Evolutionary conservation across 2,113 vertebrate genomes (phyloP).

Genomic region (Sorex araneus): DNA sequence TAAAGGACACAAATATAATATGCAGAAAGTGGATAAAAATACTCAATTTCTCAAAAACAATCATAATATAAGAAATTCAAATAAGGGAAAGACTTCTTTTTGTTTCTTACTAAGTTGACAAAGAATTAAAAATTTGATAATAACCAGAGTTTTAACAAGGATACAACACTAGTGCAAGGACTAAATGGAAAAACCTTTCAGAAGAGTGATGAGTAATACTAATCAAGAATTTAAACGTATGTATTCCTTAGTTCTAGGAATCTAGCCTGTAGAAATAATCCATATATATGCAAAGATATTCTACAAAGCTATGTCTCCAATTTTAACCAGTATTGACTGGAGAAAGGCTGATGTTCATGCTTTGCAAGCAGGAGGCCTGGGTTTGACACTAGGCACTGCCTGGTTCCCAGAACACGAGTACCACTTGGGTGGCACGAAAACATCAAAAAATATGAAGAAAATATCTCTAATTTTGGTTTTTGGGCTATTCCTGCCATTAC

Average conservation of each 20-base stretch:
- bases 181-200: neutral
- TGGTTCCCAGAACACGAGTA: too few species aligned
- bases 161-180: neutral
- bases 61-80: constrained; percentile 37
- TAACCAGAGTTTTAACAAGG: neutral
- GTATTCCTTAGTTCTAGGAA: constrained; percentile 17
- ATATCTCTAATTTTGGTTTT: too few species aligned
- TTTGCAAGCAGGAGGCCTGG: too few species aligned
- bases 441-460: too few species aligned
- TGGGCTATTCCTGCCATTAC: too few species aligned
- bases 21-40: constrained; percentile 47
- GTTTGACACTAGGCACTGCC: too few species aligned
- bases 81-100: neutral
- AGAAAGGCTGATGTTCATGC: too few species aligned
- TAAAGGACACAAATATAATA: constrained; percentile 32
- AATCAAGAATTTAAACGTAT: constrained; percentile 23
- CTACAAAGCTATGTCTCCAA: neutral
- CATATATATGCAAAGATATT: neutral
- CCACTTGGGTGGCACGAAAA: too few species aligned
- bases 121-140: constrained; percentile 31
- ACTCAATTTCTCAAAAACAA: constrained; percentile 49
- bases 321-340: neutral
- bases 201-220: neutral
- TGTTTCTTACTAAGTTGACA: constrained; percentile 10
- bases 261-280: neutral